Percentiles rank a stretch among this genome's conserved stretches.
Conservation (phyloP, 2,113 vertebrate species). For the Elanus axillaris region DNA sequence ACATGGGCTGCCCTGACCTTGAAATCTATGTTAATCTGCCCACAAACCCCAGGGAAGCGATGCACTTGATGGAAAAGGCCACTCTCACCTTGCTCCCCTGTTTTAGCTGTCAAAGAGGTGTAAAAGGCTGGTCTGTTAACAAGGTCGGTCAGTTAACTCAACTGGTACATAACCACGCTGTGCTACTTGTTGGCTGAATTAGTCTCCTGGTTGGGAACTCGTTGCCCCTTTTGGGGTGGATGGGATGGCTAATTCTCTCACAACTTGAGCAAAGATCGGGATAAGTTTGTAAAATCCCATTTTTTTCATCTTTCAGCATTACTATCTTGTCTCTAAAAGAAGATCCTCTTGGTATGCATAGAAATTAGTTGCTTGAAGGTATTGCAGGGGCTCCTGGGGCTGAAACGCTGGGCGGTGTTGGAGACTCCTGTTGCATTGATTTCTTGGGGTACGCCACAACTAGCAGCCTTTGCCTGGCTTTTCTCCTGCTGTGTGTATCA, state of each 20-base stretch:
- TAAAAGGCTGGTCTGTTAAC: neutral
- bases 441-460: neutral
- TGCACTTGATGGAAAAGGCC: neutral
- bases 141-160: neutral
- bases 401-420: rapidly evolving
- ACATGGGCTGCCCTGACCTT: slow-evolving; percentile 1
- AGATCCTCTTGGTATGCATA: rapidly evolving
- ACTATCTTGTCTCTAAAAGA: rapidly evolving
- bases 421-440: neutral
- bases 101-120: neutral
- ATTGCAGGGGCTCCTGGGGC: neutral
- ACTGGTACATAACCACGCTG: rapidly evolving
- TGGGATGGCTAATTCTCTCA: neutral
- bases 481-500: neutral
- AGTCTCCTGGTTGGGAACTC: neutral
- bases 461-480: neutral
- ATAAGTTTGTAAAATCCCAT: rapidly evolving
- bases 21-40: neutral
- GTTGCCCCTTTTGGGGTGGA: neutral
- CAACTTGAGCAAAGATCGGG: neutral
- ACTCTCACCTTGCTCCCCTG: neutral
- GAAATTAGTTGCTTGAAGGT: neutral
- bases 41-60: neutral
- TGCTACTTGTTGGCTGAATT: neutral
- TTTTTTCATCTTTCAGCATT: neutral